Conservation (phyloP, 2,797 vertebrate genomes). For the Tangara arthus region DNA sequence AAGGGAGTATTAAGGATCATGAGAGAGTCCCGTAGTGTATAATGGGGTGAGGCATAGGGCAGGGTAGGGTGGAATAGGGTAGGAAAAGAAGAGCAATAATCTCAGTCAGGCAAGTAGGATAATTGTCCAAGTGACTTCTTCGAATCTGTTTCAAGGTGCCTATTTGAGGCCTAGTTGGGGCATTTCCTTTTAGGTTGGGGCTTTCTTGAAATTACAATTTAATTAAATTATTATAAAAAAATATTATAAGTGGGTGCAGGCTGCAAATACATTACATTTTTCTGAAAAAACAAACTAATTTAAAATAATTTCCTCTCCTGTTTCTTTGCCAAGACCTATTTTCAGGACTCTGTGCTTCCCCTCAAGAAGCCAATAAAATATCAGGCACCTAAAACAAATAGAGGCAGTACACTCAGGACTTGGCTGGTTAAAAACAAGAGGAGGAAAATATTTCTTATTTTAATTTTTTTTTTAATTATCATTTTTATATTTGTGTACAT, state of each 20-base stretch:
- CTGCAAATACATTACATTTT: not conserved
- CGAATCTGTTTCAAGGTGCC: not conserved
- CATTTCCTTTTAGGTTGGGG: not conserved
- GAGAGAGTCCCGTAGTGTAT: not conserved
- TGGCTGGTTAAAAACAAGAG: not conserved
- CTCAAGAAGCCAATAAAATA: not conserved
- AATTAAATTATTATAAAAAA: not conserved
- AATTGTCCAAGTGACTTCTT: not conserved
- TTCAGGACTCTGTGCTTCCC: not conserved
- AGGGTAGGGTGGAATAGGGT: not conserved
- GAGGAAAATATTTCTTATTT: not conserved
- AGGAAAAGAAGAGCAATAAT: not conserved
- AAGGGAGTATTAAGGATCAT: not conserved
- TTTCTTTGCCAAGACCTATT: conserved; percentile 14
- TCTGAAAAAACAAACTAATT: not conserved
- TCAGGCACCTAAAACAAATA: not conserved
- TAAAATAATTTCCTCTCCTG: not conserved
- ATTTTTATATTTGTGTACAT: not conserved
- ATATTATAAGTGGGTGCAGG: not conserved
- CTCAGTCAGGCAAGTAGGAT: not conserved
- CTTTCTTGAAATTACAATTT: not conserved
- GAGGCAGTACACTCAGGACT: not conserved
- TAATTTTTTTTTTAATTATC: not conserved
- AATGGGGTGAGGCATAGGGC: not conserved
- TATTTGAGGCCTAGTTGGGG: not conserved